phyloP scores from a whole-genome alignment of 2,113 vertebrate species.

The Mobula hypostoma region DNA sequence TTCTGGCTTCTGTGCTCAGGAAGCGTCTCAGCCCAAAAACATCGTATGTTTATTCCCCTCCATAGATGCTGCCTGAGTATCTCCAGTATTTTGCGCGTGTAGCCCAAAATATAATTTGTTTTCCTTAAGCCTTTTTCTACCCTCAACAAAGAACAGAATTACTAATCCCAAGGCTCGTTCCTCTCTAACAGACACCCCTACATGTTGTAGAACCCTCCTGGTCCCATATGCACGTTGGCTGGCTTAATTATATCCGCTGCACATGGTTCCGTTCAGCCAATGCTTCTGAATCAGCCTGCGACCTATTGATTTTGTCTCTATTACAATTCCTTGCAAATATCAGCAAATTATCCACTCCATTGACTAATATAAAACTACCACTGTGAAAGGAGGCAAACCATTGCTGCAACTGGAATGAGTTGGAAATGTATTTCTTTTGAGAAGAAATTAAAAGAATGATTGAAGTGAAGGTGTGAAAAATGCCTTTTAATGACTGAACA shows the following conservation, averaged over 20 bases:
- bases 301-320: slow-evolving; percentile 4
- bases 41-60: no score
- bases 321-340: background rate
- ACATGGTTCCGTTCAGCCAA: background rate
- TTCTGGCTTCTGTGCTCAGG: no score
- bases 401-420: background rate
- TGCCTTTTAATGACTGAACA: background rate
- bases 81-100: no score
- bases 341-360: background rate
- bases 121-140: background rate
- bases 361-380: background rate
- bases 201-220: no score
- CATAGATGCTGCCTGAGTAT: no score
- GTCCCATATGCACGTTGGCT: background rate
- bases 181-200: background rate
- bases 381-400: background rate
- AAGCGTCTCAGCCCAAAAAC: no score
- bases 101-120: background rate
- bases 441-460: background rate
- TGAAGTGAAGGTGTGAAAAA: background rate
- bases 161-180: background rate
- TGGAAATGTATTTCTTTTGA: background rate
- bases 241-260: background rate
- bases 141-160: background rate
- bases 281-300: background rate